Conservation (phyloP, 2,888 invertebrate species). For the Hoplodrina blanda region DNA sequence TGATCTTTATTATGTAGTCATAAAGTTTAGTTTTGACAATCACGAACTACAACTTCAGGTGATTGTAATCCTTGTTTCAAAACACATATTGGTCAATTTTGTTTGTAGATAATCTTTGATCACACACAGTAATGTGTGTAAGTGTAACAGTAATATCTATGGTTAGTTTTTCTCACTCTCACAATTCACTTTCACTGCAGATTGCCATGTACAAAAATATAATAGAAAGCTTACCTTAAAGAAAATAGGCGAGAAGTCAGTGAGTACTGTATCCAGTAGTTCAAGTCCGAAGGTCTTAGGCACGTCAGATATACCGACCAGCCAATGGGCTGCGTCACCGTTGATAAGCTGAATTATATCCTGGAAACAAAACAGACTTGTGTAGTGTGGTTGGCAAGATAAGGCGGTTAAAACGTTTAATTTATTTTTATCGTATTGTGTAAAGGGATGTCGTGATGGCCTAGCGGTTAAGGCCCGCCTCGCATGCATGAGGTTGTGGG, state of each 20-base stretch:
- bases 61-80: not conserved
- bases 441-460: too few relatives aligned
- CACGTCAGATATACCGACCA: slow-evolving; percentile 98
- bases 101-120: too few relatives aligned
- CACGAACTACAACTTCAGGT: too few relatives aligned
- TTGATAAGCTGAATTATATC: slow-evolving; percentile 99
- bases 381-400: too few relatives aligned
- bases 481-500: too few relatives aligned
- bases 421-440: too few relatives aligned
- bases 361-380: slow-evolving; percentile 81
- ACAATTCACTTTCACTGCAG: too few relatives aligned
- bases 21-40: not conserved
- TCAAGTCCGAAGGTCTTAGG: slow-evolving; percentile 99
- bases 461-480: too few relatives aligned
- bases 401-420: too few relatives aligned
- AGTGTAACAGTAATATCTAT: too few relatives aligned
- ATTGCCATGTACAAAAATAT: not conserved
- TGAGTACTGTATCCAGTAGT: slow-evolving; percentile 97
- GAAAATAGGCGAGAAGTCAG: slow-evolving; percentile 96
- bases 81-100: not conserved
- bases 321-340: slow-evolving; percentile 98
- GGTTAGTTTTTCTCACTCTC: too few relatives aligned
- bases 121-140: too few relatives aligned
- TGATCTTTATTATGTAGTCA: not conserved
- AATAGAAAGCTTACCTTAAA: slow-evolving; percentile 92